phyloP scores from a whole-genome alignment of 2,888 invertebrate genomes.

The Synanthedon myopaeformis region DNA sequence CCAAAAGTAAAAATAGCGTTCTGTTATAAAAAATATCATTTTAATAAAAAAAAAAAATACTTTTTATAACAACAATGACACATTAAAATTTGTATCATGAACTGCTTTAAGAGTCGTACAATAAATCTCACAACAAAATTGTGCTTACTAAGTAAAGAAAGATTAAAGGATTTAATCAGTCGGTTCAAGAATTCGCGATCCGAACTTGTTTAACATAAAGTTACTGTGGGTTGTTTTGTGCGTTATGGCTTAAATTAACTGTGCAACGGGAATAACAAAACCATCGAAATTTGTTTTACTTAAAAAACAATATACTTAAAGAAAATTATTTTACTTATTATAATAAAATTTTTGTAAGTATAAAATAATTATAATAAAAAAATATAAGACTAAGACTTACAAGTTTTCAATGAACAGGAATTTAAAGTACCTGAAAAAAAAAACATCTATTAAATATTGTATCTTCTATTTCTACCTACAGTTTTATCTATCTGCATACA shows the following conservation, averaged over 20 bases:
- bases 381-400: no score
- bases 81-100: not conserved
- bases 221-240: slow-evolving; percentile 55
- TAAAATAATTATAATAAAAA: no score
- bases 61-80: no score
- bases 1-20: no score
- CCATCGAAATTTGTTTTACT: not conserved
- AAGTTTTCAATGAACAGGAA: not conserved
- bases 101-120: slow-evolving; percentile 45
- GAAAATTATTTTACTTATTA: not conserved
- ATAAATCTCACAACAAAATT: slow-evolving; percentile 57
- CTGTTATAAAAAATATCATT: no score
- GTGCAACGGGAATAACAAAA: slow-evolving; percentile 10
- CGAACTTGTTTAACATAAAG: slow-evolving; percentile 43
- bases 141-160: slow-evolving; percentile 54
- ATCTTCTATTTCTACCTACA: no score
- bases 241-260: slow-evolving; percentile 31
- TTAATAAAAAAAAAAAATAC: no score
- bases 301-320: not conserved
- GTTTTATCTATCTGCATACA: no score
- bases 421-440: no score
- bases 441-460: no score
- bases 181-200: slow-evolving; percentile 26
- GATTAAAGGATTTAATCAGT: slow-evolving; percentile 65
- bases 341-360: not conserved